phyloP scores from a whole-genome alignment of 53 echinoderm and acorn worm genomes.

The Henricia sp. region DNA sequence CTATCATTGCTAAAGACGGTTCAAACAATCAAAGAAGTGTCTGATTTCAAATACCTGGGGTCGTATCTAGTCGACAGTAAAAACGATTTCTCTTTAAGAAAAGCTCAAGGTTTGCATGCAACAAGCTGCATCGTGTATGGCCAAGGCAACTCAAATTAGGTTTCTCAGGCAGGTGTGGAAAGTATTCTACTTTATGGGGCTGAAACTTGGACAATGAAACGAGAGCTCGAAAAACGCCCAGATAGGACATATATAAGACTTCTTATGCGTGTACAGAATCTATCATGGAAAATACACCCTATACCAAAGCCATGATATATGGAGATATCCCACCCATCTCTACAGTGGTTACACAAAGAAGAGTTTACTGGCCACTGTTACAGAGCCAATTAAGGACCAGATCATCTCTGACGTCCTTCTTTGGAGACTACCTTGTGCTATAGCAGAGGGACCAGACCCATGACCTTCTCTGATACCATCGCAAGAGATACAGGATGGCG shows the following conservation, averaged over 20 bases:
- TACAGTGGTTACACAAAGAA: not conserved
- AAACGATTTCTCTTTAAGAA: slow-evolving; percentile 30
- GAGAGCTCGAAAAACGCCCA: not conserved
- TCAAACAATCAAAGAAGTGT: not conserved
- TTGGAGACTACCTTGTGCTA: slow-evolving; percentile 41
- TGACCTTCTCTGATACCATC: slow-evolving; percentile 1
- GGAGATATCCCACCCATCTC: slow-evolving; percentile 21
- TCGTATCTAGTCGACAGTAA: slow-evolving; percentile 28
- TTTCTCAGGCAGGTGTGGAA: slow-evolving; percentile 35
- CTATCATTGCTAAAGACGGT: slow-evolving; percentile 22
- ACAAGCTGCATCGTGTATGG: not conserved
- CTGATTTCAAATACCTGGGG: slow-evolving; percentile 26
- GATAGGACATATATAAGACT: no score
- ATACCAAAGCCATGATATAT: slow-evolving; percentile 23
- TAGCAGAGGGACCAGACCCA: no score
- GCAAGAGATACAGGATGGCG: slow-evolving; percentile 20
- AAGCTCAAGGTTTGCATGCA: slow-evolving; percentile 34
- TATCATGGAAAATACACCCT: slow-evolving; percentile 8
- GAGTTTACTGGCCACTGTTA: slow-evolving; percentile 8
- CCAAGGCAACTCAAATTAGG: slow-evolving; percentile 1
- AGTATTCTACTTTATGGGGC: slow-evolving; percentile 25
- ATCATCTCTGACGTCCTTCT: slow-evolving; percentile 19
- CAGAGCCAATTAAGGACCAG: slow-evolving; percentile 11
- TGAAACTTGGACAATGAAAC: slow-evolving; percentile 18
- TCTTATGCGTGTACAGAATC: slow-evolving; percentile 1